Evolutionary conservation across 2,888 invertebrate species (phyloP).

Genomic region (Athalia cordata): DNA sequence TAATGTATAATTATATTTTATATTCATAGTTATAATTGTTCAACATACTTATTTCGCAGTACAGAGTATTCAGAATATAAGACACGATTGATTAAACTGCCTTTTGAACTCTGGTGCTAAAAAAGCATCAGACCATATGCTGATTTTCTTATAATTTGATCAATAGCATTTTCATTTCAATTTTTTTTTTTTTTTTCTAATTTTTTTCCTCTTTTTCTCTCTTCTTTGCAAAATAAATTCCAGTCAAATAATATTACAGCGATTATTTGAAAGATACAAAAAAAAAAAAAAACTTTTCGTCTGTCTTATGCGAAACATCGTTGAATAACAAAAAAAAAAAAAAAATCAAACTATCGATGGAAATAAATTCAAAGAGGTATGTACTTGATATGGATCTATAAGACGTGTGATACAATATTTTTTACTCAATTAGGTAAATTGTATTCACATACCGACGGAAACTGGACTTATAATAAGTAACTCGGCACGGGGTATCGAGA

Average conservation of each 20-base stretch:
- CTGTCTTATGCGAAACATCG: neutral
- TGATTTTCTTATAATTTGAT: neutral
- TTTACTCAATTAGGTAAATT: neutral
- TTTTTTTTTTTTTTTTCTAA: neutral
- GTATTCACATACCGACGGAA: neutral
- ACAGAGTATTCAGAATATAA: neutral
- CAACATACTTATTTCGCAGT: conserved; percentile 8
- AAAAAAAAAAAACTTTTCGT: neutral
- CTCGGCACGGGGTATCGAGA: conserved; percentile 23
- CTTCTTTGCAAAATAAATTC: neutral
- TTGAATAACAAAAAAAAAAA: neutral
- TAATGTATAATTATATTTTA: conserved; percentile 10
- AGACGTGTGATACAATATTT: conserved; percentile 10
- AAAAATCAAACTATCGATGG: neutral
- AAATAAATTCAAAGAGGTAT: neutral
- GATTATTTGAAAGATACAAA: neutral
- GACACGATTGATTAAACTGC: neutral
- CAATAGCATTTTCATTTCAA: neutral
- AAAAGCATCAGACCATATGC: neutral
- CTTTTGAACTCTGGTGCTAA: neutral
- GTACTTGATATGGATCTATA: neutral
- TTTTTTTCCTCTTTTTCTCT: neutral
- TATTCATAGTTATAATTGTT: conserved; percentile 14
- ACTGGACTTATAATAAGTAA: conserved; percentile 10
- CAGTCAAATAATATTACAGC: neutral